phyloP scores from a whole-genome alignment of 2,113 vertebrate genomes.

The Diphyllodes magnificus region DNA sequence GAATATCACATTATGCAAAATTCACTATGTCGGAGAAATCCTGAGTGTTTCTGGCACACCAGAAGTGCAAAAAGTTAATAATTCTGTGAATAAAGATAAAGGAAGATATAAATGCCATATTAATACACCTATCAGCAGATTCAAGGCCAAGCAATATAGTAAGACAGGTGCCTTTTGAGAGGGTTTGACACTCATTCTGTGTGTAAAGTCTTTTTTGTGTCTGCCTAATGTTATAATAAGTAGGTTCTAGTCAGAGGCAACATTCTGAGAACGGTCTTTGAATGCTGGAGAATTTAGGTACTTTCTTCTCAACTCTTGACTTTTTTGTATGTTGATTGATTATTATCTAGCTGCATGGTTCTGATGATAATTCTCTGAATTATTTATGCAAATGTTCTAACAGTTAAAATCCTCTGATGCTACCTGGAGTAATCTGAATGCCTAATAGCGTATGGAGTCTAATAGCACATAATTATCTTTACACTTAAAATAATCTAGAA shows the following conservation, averaged over 20 bases:
- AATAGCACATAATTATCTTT: constrained; percentile 42
- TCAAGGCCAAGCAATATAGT: background rate
- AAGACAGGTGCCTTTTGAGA: background rate
- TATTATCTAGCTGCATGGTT: background rate
- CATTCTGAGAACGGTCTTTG: background rate
- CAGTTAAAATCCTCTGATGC: constrained; percentile 38
- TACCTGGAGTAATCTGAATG: constrained; percentile 40
- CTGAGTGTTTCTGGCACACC: background rate
- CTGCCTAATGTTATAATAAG: constrained; percentile 1
- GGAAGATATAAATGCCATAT: background rate
- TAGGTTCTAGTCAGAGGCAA: constrained; percentile 1
- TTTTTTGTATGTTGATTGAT: background rate
- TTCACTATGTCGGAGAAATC: background rate
- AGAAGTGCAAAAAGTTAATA: background rate
- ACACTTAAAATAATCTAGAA: constrained; percentile 15
- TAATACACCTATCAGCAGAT: background rate
- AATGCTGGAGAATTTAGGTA: background rate
- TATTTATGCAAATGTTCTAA: constrained; percentile 55
- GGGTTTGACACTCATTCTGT: background rate
- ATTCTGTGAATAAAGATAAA: background rate
- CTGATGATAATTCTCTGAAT: constrained; percentile 51
- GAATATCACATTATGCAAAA: background rate
- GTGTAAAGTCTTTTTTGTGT: background rate
- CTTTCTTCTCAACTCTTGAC: background rate
- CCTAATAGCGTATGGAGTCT: background rate